Evolutionary conservation across 2,113 vertebrate genomes (phyloP), one percentile per base, ranked within the genome.

Genomic region (Hippopotamus amphibius): DNA sequence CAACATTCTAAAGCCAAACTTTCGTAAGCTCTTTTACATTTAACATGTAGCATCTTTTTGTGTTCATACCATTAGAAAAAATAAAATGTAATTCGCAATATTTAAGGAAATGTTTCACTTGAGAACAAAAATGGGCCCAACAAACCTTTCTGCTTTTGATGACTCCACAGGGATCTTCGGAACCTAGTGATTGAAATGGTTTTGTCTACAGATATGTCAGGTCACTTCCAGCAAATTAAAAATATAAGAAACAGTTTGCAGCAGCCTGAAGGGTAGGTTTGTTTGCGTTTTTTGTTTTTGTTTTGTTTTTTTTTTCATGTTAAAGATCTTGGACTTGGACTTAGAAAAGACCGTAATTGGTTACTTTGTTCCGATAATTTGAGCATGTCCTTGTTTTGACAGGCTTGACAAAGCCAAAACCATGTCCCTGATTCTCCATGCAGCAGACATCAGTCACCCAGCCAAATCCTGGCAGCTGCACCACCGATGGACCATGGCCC

Each of bases 141-240:
- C 97, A 17, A 96, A 94, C 93, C 7, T 88, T 82, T 98, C 96
- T 98, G 43, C 79, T 98, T 98, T 96, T 95, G 90, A 97, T 98
- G 98, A 69, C 97, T 97, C 69, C 95, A 55, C 98, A 99, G 99
- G 98, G 99, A 99, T 88, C 98, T 99, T 93, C 99, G 99, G 83
- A 98, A 98, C 76, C 98, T 99, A 97, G 99, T 99, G 79, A 99
- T 99, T 95, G 99, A 99, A 98, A 99, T 99, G 99, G 99, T 99
- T 83, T 98, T 99, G 98, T 99, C 99, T 83, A 99, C 99, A 53
- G 99, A 99, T 96, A 99, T 99, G 99, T 99, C 99, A 3, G 99
- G 99, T 95, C 99, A 99, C 98, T 99, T 99, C 95, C 99, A 99
- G 95, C 99, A 99, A 98, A 99, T 99, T 98, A 99, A 99, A 98